A percentile compares a stretch with the other conserved stretches of the same genome.
Evolutionary conservation across 2,113 vertebrate genomes (phyloP).

Genomic region (Scomber scombrus): DNA sequence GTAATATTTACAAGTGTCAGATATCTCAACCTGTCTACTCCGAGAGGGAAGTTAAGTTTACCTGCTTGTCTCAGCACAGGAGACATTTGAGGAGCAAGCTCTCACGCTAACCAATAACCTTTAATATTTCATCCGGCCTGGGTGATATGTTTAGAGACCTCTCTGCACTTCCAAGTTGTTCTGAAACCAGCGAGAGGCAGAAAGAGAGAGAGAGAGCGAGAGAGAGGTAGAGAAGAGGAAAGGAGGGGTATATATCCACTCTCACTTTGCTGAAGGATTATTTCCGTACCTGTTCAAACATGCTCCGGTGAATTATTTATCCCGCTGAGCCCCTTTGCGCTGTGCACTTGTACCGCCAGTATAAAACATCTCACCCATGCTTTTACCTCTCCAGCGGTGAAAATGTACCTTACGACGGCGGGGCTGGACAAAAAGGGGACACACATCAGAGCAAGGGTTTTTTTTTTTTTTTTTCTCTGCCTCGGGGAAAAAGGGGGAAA

Average conservation of each 20-base stretch:
- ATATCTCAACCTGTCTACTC: constrained; percentile 75
- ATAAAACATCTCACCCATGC: constrained; percentile 80
- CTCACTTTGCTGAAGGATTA: constrained; percentile 83
- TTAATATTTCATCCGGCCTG: constrained; percentile 88
- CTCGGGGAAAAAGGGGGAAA: constrained; percentile 61
- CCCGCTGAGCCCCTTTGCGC: constrained; percentile 74
- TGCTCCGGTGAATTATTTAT: constrained; percentile 93
- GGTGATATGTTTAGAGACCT: constrained; percentile 84
- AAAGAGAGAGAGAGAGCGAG: neutral
- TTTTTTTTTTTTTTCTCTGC: constrained; percentile 1
- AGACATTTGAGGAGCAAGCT: constrained; percentile 57
- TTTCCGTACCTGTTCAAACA: constrained; percentile 96
- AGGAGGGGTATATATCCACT: constrained; percentile 65
- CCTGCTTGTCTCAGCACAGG: constrained; percentile 68
- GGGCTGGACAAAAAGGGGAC: constrained; percentile 73
- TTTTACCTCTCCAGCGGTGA: constrained; percentile 85
- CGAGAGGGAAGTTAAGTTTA: constrained; percentile 60
- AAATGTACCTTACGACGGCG: constrained; percentile 84
- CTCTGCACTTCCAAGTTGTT: constrained; percentile 77
- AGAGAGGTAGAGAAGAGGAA: neutral
- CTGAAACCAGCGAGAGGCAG: constrained; percentile 78
- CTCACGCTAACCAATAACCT: constrained; percentile 81
- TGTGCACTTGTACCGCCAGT: constrained; percentile 80
- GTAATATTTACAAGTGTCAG: constrained; percentile 81
- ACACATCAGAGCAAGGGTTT: constrained; percentile 55